Base-by-base conservation (phyloP, 1,140 invertebrate species). In the Magallana ariakensis region DNA sequence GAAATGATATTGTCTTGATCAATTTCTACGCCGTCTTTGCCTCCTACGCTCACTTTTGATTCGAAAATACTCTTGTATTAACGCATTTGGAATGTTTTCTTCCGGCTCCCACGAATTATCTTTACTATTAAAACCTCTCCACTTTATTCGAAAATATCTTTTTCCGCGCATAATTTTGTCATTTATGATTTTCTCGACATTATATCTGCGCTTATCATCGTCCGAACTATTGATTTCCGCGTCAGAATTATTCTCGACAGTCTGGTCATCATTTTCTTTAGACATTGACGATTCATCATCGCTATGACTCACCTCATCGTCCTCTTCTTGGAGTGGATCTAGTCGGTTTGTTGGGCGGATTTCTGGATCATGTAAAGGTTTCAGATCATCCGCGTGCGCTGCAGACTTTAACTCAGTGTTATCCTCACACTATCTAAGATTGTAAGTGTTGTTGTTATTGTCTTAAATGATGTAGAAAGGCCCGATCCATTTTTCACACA, bases 71-170 rank as follows among this genome's bases (percentile, higher is more conserved):
- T 80, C 62, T 60, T 84, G 56, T 22, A 58, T 11, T 26, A 84
- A n/a, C 16, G 33, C 83, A 60, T 62, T 56, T 10, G 84, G 84
- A 26, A 85, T 85, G 46, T 80, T 85, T 70, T 55, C 66, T 57
- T 85, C 62, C 19, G 84, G 84, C 75, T 85, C 84, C 84, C 66
- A 85, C 13, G 84, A 54, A 85, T 85, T 85, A n/a, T 85, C 46
- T 56, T 19, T 84, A 62, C 15, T 33, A 75, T 53, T 75, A 19
- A 70, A 80, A 8, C 46, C 62, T 85, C n/a, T 2, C 84, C 84
- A 85, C 75, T 85, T 85, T n/a, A 85, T 85, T 13, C 26, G 16
- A 22, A 19, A 75, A 70, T 85, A 33, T 80, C 33, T 70, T 53
- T n/a, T 19, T 11, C 84, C 84, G 11, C 62, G 62, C 13, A 70